Percentiles rank a stretch among this genome's conserved stretches.
Conservation (phyloP, 2,797 vertebrate genomes). For the Mallotus villosus region DNA sequence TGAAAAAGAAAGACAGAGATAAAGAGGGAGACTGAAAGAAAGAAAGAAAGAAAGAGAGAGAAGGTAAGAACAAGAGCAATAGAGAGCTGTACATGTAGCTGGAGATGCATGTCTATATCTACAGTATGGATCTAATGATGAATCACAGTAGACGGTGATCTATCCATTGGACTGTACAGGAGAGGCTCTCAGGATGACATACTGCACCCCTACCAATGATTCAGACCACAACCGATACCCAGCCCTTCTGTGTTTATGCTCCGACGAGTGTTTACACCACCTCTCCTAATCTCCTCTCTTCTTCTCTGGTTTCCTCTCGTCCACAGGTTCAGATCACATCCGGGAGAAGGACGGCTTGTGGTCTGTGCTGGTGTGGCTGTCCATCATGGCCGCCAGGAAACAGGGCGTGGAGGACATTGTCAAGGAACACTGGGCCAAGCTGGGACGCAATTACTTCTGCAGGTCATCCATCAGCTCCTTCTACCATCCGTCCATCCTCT, state of each 20-base stretch:
- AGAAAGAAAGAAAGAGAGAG: background rate
- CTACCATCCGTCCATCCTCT: background rate
- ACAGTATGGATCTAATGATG: too few relatives aligned
- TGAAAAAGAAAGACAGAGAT: slow-evolving; percentile 2
- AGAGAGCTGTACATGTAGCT: background rate
- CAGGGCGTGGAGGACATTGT: slow-evolving; percentile 92
- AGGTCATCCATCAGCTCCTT: slow-evolving; percentile 69
- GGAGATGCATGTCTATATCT: too few relatives aligned
- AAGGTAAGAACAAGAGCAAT: background rate
- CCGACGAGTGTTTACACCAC: background rate
- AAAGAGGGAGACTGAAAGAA: background rate
- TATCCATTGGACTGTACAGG: background rate
- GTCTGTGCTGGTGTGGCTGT: slow-evolving; percentile 96
- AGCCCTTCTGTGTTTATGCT: background rate
- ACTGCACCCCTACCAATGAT: slow-evolving; percentile 44
- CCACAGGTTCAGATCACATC: slow-evolving; percentile 93
- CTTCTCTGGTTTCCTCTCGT: background rate
- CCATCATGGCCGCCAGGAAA: slow-evolving; percentile 89
- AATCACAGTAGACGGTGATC: background rate
- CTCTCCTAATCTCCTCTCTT: background rate
- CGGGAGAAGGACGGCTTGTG: slow-evolving; percentile 97
- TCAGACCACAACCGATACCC: slow-evolving; percentile 21
- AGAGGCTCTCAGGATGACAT: background rate
- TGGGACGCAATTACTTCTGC: slow-evolving; percentile 96
- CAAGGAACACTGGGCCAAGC: slow-evolving; percentile 93